These are phyloP conservation scores for Oxyruncus cristatus DNA, from an alignment of 2,113 vertebrate genomes.

Conservation along the genomic window DNA sequence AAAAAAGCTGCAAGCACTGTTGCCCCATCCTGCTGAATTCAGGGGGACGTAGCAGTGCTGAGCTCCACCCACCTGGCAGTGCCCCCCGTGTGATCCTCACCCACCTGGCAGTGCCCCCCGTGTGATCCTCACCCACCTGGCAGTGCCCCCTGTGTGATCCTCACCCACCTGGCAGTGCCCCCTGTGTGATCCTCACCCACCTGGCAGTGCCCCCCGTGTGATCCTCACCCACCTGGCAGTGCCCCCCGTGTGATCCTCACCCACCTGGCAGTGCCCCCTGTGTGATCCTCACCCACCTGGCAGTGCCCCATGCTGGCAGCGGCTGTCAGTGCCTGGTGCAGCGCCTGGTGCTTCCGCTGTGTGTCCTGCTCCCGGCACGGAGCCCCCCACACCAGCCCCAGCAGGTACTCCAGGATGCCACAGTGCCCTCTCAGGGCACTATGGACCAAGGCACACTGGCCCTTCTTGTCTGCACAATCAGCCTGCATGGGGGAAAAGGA, in stretches of 20 bases:
- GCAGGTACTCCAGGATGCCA: slow-evolving; percentile 84
- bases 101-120: too few relatives aligned
- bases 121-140: too few relatives aligned
- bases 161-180: too few relatives aligned
- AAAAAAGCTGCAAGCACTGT: not conserved
- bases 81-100: too few relatives aligned
- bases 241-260: slow-evolving; percentile 70
- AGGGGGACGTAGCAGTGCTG: not conserved
- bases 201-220: too few relatives aligned
- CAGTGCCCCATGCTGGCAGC: slow-evolving; percentile 92
- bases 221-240: not conserved
- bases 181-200: too few relatives aligned
- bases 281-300: not conserved
- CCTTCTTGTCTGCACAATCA: slow-evolving; percentile 91
- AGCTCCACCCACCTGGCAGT: too few relatives aligned
- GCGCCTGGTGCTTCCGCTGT: slow-evolving; percentile 81
- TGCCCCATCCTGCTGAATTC: not conserved
- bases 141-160: too few relatives aligned
- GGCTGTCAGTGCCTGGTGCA: slow-evolving; percentile 91
- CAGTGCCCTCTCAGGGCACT: slow-evolving; percentile 88
- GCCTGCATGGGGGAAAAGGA: slow-evolving; percentile 69
- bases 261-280: slow-evolving; percentile 71
- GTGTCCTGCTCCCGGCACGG: slow-evolving; percentile 75
- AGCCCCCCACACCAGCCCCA: slow-evolving; percentile 80
- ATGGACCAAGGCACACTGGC: slow-evolving; percentile 92